A percentile compares a stretch with the other conserved stretches of the same genome.
These are phyloP conservation scores for Cyphomyrus plagiostoma DNA, from an alignment of 2,113 vertebrate species.

Conservation along the genomic window DNA sequence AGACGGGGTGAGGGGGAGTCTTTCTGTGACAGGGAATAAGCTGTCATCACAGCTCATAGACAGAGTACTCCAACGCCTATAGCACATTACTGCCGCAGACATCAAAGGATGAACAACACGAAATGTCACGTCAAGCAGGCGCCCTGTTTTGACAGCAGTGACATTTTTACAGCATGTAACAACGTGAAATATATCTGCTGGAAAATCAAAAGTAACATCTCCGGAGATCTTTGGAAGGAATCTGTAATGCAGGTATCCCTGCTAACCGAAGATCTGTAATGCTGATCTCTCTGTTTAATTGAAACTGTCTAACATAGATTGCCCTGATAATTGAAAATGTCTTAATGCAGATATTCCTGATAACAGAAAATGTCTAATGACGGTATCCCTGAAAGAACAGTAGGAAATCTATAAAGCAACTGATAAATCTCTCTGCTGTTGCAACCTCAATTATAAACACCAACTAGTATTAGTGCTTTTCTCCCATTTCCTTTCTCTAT, in stretches of 20 bases:
- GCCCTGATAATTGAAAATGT: background rate
- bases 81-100: background rate
- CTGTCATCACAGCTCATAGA: background rate
- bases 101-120: background rate
- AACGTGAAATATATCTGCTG: slow-evolving; percentile 6
- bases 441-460: background rate
- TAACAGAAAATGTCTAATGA: background rate
- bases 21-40: slow-evolving; percentile 12
- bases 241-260: background rate
- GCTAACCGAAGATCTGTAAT: background rate
- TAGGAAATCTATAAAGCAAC: background rate
- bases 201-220: background rate
- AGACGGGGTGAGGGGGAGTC: background rate
- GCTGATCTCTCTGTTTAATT: background rate
- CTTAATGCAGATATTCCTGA: background rate
- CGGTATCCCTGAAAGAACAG: background rate
- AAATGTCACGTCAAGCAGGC: background rate
- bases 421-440: background rate
- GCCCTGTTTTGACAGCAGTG: slow-evolving; percentile 3
- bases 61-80: background rate
- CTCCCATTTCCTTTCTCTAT: background rate
- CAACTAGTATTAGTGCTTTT: background rate
- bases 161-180: background rate
- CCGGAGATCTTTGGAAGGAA: background rate
- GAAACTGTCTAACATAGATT: background rate